phyloP scores from a whole-genome alignment of 1,140 invertebrate genomes.

The Drosophila ficusphila region DNA sequence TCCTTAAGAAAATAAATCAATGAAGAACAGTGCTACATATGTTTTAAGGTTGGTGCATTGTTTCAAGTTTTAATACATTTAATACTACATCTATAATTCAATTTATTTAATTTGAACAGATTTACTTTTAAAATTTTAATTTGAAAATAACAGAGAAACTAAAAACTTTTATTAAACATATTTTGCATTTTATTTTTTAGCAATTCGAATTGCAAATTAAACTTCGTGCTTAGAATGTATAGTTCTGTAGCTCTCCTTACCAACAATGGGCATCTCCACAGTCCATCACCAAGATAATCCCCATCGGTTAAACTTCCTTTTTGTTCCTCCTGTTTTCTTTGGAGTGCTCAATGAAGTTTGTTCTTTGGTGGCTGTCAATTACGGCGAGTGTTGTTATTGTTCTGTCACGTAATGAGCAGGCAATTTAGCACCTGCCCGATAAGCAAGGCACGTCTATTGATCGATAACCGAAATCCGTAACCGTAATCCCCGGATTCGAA shows the following conservation, averaged over 20 bases:
- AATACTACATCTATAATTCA: too few relatives aligned
- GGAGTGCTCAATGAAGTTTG: slow-evolving; percentile 18
- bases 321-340: slow-evolving; percentile 5
- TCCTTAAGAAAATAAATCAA: not conserved
- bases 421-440: slow-evolving; percentile 73
- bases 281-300: slow-evolving; percentile 13
- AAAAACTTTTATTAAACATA: too few relatives aligned
- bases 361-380: slow-evolving; percentile 53
- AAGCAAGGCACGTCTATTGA: slow-evolving; percentile 50
- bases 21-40: too few relatives aligned
- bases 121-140: too few relatives aligned
- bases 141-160: too few relatives aligned
- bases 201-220: too few relatives aligned
- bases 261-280: slow-evolving; percentile 11
- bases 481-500: not conserved
- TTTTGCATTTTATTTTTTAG: too few relatives aligned
- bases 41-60: too few relatives aligned
- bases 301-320: slow-evolving; percentile 4
- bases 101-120: too few relatives aligned
- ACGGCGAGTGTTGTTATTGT: slow-evolving; percentile 50
- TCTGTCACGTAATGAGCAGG: slow-evolving; percentile 73
- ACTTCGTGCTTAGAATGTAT: not conserved
- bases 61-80: too few relatives aligned
- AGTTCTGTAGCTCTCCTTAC: not conserved
- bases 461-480: slow-evolving; percentile 29